Conservation (phyloP, 2,113 vertebrate species). For the Tenrec ecaudatus region DNA sequence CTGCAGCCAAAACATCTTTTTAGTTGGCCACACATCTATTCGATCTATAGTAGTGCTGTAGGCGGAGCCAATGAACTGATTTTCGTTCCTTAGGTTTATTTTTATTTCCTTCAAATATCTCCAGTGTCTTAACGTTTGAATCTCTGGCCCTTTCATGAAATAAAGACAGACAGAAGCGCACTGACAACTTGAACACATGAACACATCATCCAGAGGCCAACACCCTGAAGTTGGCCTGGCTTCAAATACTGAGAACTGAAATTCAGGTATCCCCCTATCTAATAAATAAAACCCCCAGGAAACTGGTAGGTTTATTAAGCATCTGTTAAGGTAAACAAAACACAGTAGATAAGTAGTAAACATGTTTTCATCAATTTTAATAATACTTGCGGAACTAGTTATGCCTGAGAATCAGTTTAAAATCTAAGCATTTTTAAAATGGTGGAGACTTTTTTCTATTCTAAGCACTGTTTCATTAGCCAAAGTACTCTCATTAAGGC, state of each 20-base stretch:
- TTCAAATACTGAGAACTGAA: conserved; percentile 60
- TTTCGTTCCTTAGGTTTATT: conserved; percentile 20
- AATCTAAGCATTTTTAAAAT: conserved; percentile 35
- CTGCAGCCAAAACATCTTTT: conserved; percentile 3
- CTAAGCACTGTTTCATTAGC: conserved; percentile 21
- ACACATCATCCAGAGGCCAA: conserved; percentile 11
- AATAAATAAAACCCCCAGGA: conserved; percentile 44
- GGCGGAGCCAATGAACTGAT: not conserved
- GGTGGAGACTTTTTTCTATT: not conserved
- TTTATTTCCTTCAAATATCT: conserved; percentile 38
- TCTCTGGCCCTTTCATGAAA: not conserved
- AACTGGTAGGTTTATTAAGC: conserved; percentile 35
- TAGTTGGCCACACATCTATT: not conserved
- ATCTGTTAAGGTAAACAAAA: conserved; percentile 70
- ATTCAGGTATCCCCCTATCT: conserved; percentile 31
- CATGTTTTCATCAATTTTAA: conserved; percentile 37
- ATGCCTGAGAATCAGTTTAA: not conserved
- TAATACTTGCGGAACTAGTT: not conserved
- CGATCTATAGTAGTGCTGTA: not conserved
- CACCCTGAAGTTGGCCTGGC: conserved; percentile 3
- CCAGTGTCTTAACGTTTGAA: not conserved
- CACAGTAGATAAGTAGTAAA: not conserved
- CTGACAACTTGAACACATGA: conserved; percentile 1
- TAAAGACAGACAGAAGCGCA: not conserved
- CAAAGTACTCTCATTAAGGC: conserved; percentile 22